These are phyloP conservation scores for Altica lythri DNA, from an alignment of 2,888 invertebrate species.

Conservation along the genomic window DNA sequence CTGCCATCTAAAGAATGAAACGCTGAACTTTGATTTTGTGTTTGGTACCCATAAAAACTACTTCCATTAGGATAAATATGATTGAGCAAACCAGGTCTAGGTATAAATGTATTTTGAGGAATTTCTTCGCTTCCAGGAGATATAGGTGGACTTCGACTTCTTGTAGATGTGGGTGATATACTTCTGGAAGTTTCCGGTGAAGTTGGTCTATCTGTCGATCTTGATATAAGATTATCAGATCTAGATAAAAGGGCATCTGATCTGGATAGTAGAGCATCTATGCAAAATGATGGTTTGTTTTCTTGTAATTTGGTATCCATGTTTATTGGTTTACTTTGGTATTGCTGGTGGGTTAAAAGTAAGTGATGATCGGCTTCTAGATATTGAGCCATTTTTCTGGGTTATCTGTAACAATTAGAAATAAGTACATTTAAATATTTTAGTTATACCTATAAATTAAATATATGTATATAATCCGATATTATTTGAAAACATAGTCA, in stretches of 20 bases:
- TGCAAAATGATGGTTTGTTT: conserved; percentile 77
- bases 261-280: conserved; percentile 80
- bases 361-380: conserved; percentile 45
- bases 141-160: conserved; percentile 81
- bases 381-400: conserved; percentile 47
- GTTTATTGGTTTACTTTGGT: conserved; percentile 42
- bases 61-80: conserved; percentile 52
- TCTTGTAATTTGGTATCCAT: conserved; percentile 56
- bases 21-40: conserved; percentile 59
- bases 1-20: conserved; percentile 62
- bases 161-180: conserved; percentile 58
- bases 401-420: not conserved
- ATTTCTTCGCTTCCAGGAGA: conserved; percentile 84
- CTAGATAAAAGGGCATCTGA: conserved; percentile 68
- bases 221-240: no score
- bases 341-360: conserved; percentile 43
- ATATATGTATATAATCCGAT: no score
- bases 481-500: no score
- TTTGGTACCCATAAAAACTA: conserved; percentile 57
- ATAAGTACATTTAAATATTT: no score
- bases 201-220: conserved; percentile 48
- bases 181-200: conserved; percentile 42
- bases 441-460: no score
- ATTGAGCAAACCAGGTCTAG: conserved; percentile 65
- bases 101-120: conserved; percentile 60